These are phyloP conservation scores for Neogale vison DNA, from an alignment of 2,113 vertebrate species.

Conservation along the genomic window DNA sequence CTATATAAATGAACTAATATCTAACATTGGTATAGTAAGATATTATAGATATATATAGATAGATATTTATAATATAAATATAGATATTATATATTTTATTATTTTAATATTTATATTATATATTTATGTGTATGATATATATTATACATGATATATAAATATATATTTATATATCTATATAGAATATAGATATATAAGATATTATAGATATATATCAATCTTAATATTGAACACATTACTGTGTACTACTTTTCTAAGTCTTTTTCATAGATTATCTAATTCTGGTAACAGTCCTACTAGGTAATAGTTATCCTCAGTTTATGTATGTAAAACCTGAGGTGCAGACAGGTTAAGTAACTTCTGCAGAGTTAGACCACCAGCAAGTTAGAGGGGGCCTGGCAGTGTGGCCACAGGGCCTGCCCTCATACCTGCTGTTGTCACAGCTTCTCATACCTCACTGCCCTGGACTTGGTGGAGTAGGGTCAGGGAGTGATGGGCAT, in stretches of 20 bases:
- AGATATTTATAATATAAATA: no score
- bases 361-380: neutral
- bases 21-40: neutral
- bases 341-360: neutral
- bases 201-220: no score
- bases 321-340: neutral
- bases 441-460: neutral
- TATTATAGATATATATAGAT: no score
- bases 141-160: no score
- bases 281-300: neutral
- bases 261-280: constrained; percentile 6
- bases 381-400: neutral
- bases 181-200: no score
- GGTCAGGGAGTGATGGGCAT: neutral
- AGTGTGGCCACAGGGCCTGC: neutral
- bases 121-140: no score
- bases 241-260: neutral
- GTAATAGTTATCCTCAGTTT: neutral
- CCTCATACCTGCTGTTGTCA: neutral
- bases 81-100: no score
- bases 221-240: neutral
- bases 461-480: neutral
- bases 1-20: neutral
- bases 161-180: no score
- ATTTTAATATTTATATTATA: no score